Evolutionary conservation across 1,140 invertebrate species (phyloP), one percentile per base, ranked within the genome.

Genomic region (Drosophila cardini): DNA sequence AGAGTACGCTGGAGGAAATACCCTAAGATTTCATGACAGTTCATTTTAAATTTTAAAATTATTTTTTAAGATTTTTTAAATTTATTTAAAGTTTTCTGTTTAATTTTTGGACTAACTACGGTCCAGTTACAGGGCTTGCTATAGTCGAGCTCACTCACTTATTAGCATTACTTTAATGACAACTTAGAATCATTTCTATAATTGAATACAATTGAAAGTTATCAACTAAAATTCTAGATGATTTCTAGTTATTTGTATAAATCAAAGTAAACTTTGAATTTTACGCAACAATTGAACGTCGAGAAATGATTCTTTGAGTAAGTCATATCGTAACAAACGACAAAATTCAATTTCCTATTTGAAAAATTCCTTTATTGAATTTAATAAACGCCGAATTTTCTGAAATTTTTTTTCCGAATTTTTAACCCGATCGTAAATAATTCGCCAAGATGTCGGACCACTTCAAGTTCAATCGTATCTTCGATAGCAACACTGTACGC

Each of bases 401-500:
- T 38, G 9, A 38, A 38, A 2, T 10, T n/a, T 48, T 10, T n/a
- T 48, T 21, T 16, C 15, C 4, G 11, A 2, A 13, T 15, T 38
- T 1, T 6, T n/a, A 38, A 16, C 52, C 32, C 30, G 21, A 21
- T 36, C 9, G 8, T 2, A 26, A 32, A 6, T 38, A 42, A 40
- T n/a, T 30, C 11, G 46, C 30, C 7, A 52, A 8, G 15, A 71
- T 71, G 83, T 45, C 79, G 10, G 80, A 79, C 0, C 42, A 57
- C 1, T 87, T 76, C 36, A 79, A 68, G 9, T 83, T 86, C 5
- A 56, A 43, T 13, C 36, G 64, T 2, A 15, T 45, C 26, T 86
- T 86, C 5, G 71, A 86, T 48, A 76, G 79, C 62, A 38, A 57
- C 16, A 87, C 83, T 5, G 2, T 86, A 32, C 83, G 84, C 8